phyloP scores from a whole-genome alignment of 30 jellyfish, hydroid and myxozoan species.

The Turritopsis rubra region DNA sequence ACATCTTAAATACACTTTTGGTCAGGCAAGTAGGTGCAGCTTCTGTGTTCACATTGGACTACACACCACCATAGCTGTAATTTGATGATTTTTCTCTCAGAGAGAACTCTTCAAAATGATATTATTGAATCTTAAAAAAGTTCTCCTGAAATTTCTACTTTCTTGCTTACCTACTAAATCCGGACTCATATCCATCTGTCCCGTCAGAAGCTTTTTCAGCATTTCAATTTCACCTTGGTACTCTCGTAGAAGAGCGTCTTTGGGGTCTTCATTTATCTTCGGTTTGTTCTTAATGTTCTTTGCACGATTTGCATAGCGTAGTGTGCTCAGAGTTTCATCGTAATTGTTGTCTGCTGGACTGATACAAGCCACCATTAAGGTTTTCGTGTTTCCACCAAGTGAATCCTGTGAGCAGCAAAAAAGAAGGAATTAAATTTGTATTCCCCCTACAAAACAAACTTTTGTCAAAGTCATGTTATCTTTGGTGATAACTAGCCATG shows the following conservation, averaged over 20 bases:
- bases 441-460: no score
- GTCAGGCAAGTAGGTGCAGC: no score
- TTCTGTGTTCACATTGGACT: no score
- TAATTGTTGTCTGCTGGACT: conserved; percentile 96
- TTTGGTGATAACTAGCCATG: no score
- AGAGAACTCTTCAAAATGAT: no score
- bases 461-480: no score
- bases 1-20: no score
- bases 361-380: conserved; percentile 87
- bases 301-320: conserved; percentile 96
- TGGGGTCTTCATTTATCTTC: conserved; percentile 93
- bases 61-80: no score
- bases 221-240: conserved; percentile 77
- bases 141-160: no score
- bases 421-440: background rate
- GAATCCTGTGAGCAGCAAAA: conserved; percentile 60
- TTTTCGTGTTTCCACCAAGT: conserved; percentile 91
- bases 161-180: conserved; percentile 48
- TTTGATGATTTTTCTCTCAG: no score
- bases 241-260: conserved; percentile 86
- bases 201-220: conserved; percentile 82
- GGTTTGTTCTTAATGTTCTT: conserved; percentile 95
- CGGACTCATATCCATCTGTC: conserved; percentile 67
- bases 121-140: no score
- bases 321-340: conserved; percentile 90